These are phyloP conservation scores for Rafetus swinhoei DNA, from an alignment of 2,113 vertebrate genomes.

Conservation along the genomic window DNA sequence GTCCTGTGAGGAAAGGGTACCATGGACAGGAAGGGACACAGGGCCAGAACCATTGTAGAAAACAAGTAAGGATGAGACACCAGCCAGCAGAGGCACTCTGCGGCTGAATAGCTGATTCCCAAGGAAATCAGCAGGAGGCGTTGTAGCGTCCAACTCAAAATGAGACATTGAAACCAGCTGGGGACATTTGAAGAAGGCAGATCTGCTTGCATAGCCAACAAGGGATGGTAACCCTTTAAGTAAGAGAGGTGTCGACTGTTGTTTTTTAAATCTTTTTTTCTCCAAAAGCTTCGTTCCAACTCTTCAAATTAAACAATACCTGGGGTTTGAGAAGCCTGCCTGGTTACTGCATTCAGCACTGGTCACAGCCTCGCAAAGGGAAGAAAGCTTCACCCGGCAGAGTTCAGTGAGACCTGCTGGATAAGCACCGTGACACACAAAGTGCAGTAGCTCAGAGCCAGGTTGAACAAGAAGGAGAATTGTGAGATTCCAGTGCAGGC, in stretches of 20 bases:
- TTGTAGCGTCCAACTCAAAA: neutral
- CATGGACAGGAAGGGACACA: no score
- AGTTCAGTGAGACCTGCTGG: neutral
- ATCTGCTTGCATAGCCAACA: neutral
- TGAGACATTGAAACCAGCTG: neutral
- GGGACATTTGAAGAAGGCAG: neutral
- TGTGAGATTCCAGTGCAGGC: neutral
- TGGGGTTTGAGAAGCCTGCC: neutral
- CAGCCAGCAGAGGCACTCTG: no score
- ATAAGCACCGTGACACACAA: neutral
- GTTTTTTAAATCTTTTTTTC: neutral
- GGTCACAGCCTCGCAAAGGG: neutral
- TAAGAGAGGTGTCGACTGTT: neutral
- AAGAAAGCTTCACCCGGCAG: neutral
- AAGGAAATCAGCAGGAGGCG: no score
- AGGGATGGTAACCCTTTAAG: neutral
- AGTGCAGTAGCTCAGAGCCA: neutral
- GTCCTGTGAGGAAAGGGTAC: no score
- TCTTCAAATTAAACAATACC: neutral
- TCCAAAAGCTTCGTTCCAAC: neutral
- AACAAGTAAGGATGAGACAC: no score
- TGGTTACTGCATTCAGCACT: neutral
- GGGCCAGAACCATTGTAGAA: no score
- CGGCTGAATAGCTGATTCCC: no score
- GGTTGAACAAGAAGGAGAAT: neutral